Evolutionary conservation across 1,140 invertebrate genomes (phyloP).

Genomic region (Aethina tumida): DNA sequence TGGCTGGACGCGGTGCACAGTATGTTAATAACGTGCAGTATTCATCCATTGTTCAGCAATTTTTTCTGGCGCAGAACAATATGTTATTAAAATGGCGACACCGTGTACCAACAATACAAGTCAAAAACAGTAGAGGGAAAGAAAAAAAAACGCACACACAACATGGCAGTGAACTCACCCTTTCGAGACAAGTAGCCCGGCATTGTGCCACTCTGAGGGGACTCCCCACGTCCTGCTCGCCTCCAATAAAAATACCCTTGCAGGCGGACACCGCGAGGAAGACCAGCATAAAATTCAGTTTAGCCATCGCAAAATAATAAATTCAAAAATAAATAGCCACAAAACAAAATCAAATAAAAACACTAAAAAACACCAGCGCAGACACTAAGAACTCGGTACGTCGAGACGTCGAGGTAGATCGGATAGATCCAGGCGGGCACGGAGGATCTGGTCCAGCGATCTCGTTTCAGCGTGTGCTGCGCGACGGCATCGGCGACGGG

Average conservation of each 20-base stretch:
- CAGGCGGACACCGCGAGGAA: slow-evolving; percentile 23
- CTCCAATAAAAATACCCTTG: slow-evolving; percentile 32
- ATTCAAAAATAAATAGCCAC: slow-evolving; percentile 6
- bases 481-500: no score
- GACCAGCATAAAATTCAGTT: slow-evolving; percentile 22
- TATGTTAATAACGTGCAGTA: no score
- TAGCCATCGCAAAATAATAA: slow-evolving; percentile 16
- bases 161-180: slow-evolving; percentile 39
- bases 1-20: no score
- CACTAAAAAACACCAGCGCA: slow-evolving; percentile 5
- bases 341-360: slow-evolving; percentile 12
- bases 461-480: not conserved
- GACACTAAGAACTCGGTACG: not conserved
- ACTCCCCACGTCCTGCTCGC: slow-evolving; percentile 51
- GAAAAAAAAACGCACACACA: not conserved
- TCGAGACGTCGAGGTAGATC: not conserved
- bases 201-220: slow-evolving; percentile 56
- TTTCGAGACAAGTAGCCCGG: slow-evolving; percentile 54
- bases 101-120: no score
- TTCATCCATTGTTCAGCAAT: no score
- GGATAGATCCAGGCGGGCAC: not conserved
- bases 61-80: no score
- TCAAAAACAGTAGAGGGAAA: no score
- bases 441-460: slow-evolving; percentile 1
- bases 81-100: no score